Evolutionary conservation across 35 echinoderm and acorn worm species (phyloP).

Genomic region (Apostichopus californicus): DNA sequence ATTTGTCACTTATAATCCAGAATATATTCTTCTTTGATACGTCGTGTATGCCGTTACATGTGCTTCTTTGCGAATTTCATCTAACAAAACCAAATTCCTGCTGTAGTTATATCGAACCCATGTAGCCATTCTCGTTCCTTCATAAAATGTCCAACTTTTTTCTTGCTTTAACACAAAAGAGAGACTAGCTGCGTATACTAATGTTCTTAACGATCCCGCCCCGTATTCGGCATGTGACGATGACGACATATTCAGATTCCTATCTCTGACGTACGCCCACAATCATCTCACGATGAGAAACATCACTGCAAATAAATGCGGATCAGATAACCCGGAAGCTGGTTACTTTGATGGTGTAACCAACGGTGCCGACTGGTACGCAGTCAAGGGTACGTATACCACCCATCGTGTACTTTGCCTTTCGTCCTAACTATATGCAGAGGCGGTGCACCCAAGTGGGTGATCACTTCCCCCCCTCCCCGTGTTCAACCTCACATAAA

Average conservation of each 20-base stretch:
- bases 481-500: too few relatives aligned
- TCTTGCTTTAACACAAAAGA: background rate
- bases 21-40: too few relatives aligned
- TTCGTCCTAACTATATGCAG: too few relatives aligned
- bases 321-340: background rate
- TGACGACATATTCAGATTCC: slow-evolving; percentile 75
- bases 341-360: slow-evolving; percentile 85
- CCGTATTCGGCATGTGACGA: slow-evolving; percentile 72
- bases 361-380: slow-evolving; percentile 92
- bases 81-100: too few relatives aligned
- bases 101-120: too few relatives aligned
- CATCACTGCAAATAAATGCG: slow-evolving; percentile 51
- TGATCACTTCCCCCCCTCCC: too few relatives aligned
- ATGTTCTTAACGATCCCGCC: background rate
- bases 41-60: too few relatives aligned
- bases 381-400: slow-evolving; percentile 62
- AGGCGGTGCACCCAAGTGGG: too few relatives aligned
- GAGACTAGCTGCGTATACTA: background rate
- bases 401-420: too few relatives aligned
- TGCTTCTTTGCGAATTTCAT: too few relatives aligned
- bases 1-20: too few relatives aligned
- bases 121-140: background rate
- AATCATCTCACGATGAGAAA: slow-evolving; percentile 69
- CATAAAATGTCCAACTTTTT: background rate
- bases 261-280: slow-evolving; percentile 68